A percentile compares a stretch with the other conserved stretches of the same genome.
Evolutionary conservation across 1,140 invertebrate genomes (phyloP).

Genomic region (Hyposmocoma kahamanoa): DNA sequence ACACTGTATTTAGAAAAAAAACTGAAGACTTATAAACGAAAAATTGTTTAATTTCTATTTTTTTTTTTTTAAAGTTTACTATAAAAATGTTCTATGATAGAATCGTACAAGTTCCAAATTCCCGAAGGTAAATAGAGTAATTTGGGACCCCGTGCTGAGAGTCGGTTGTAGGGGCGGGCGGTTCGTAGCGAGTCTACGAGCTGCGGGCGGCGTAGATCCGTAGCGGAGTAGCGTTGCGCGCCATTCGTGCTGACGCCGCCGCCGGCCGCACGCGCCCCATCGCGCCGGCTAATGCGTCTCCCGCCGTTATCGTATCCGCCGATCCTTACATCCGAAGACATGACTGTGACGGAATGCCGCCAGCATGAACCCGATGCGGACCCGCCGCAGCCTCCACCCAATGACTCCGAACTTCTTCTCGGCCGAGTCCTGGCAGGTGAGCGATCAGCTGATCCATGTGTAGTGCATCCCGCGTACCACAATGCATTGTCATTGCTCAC

Average conservation of each 20-base stretch:
- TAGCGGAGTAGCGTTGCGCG: slow-evolving; percentile 35
- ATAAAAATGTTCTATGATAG: no score
- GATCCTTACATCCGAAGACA: slow-evolving; percentile 19
- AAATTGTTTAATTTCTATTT: no score
- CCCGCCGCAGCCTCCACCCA: slow-evolving; percentile 30
- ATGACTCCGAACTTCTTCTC: slow-evolving; percentile 73
- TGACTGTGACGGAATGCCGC: slow-evolving; percentile 64
- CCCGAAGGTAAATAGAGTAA: no score
- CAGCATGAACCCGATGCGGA: slow-evolving; percentile 27
- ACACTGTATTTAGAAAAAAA: no score
- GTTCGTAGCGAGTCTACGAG: slow-evolving; percentile 48
- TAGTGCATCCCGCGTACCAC: no score
- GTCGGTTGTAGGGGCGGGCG: slow-evolving; percentile 44
- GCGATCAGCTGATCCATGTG: slow-evolving; percentile 29
- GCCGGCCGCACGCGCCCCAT: slow-evolving; percentile 57
- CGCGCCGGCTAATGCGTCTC: slow-evolving; percentile 50
- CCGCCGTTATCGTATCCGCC: slow-evolving; percentile 20
- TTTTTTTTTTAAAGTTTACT: no score
- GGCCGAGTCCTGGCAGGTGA: slow-evolving; percentile 76
- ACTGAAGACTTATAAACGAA: no score
- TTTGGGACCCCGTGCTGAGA: slow-evolving; percentile 9
- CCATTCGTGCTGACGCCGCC: slow-evolving; percentile 64
- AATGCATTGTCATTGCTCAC: no score
- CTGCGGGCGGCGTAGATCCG: slow-evolving; percentile 34
- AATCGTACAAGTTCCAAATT: no score